Evolutionary conservation across 2,888 invertebrate species (phyloP).

Genomic region (Eupelmus urozonus): DNA sequence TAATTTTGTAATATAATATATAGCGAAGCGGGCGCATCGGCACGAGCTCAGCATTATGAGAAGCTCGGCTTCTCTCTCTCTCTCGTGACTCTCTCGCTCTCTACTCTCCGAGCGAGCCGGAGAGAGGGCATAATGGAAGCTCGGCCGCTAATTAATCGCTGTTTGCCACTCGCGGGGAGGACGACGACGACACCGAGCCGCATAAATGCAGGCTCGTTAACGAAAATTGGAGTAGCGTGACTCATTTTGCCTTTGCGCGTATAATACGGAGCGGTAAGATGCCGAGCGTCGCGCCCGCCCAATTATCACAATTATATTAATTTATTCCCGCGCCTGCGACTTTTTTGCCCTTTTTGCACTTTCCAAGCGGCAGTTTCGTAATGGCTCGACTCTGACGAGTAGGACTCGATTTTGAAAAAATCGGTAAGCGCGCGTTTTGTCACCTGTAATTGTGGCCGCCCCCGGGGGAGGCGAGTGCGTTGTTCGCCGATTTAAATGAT

Average conservation of each 20-base stretch:
- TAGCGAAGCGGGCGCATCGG: conserved; percentile 1
- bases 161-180: conserved; percentile 64
- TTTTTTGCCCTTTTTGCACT: conserved; percentile 22
- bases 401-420: conserved; percentile 3
- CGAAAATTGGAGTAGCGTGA: conserved; percentile 60
- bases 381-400: background rate
- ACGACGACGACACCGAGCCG: conserved; percentile 35
- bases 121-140: conserved; percentile 66
- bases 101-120: conserved; percentile 8
- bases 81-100: conserved; percentile 48
- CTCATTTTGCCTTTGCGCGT: conserved; percentile 27
- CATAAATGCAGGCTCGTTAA: conserved; percentile 54
- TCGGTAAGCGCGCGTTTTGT: background rate
- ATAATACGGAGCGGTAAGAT: conserved; percentile 13
- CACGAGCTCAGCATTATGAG: conserved; percentile 48
- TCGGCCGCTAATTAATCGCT: conserved; percentile 70
- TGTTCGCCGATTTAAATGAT: background rate
- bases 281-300: background rate
- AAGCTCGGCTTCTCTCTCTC: conserved; percentile 32
- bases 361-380: background rate
- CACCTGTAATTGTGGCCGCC: conserved; percentile 9
- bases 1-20: conserved; percentile 53
- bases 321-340: conserved; percentile 43
- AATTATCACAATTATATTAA: conserved; percentile 60
- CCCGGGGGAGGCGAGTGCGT: background rate